Percentiles rank a stretch among this genome's conserved stretches.
These are phyloP conservation scores for Macropus fuliginosus DNA, from an alignment of 2,797 vertebrate genomes.

Conservation along the genomic window DNA sequence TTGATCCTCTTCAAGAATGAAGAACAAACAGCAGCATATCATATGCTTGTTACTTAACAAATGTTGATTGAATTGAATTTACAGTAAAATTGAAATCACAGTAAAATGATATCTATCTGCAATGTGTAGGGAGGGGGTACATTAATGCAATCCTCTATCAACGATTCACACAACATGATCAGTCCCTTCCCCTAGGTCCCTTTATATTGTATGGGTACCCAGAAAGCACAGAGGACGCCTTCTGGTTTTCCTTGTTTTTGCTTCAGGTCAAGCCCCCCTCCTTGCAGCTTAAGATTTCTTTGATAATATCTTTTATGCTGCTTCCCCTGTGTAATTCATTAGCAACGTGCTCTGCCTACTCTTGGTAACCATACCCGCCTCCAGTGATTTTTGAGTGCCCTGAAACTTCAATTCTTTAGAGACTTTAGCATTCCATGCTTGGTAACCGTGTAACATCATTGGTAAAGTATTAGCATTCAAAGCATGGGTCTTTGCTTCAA, in stretches of 20 bases:
- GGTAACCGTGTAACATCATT: neutral
- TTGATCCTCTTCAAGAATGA: too few species aligned
- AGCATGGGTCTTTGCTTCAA: neutral
- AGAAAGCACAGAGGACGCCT: neutral
- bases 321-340: neutral
- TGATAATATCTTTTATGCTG: neutral
- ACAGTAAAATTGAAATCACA: neutral
- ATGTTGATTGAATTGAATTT: neutral
- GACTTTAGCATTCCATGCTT: neutral
- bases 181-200: neutral
- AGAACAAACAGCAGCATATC: too few species aligned
- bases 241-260: neutral
- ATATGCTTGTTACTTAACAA: too few species aligned
- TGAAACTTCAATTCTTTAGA: neutral
- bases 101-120: neutral
- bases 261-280: neutral
- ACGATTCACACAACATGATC: neutral
- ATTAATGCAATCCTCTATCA: neutral
- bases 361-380: neutral
- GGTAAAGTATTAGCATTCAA: neutral
- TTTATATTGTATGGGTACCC: neutral
- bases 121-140: neutral
- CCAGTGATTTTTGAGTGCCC: neutral
- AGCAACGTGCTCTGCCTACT: neutral
- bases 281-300: neutral